A percentile compares a stretch with the other conserved stretches of the same genome.
Evolutionary conservation across 2,797 vertebrate species (phyloP).

Genomic region (Gadopsis marmoratus): DNA sequence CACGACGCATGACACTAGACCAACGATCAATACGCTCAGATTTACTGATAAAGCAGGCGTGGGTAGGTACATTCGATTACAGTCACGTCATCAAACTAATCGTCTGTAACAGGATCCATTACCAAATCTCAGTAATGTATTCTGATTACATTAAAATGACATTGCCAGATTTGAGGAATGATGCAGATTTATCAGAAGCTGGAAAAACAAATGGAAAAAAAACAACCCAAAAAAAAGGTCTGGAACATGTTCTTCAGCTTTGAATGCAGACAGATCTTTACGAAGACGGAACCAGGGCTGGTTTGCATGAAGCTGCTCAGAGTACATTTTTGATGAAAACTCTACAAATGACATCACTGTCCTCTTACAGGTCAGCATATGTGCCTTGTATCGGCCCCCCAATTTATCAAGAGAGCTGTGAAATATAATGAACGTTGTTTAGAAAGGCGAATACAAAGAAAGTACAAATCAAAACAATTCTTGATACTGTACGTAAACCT

Average conservation of each 20-base stretch:
- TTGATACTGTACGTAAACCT: background rate
- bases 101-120: background rate
- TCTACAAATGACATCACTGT: background rate
- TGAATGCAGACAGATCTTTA: background rate
- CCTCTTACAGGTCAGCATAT: background rate
- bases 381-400: background rate
- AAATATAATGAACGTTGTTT: background rate
- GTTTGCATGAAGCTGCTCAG: background rate
- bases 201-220: background rate
- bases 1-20: conserved; percentile 4
- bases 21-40: background rate
- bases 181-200: background rate
- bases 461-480: background rate
- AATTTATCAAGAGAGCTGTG: background rate
- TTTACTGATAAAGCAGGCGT: background rate
- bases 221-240: too few relatives aligned
- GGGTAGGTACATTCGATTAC: background rate
- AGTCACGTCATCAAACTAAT: conserved; percentile 5
- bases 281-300: background rate
- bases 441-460: background rate
- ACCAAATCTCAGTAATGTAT: conserved; percentile 9
- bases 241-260: background rate
- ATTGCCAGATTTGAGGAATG: background rate
- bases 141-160: conserved; percentile 11
- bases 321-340: background rate